phyloP scores from a whole-genome alignment of 2,888 invertebrate genomes.

The Cylindroiulus punctatus region DNA sequence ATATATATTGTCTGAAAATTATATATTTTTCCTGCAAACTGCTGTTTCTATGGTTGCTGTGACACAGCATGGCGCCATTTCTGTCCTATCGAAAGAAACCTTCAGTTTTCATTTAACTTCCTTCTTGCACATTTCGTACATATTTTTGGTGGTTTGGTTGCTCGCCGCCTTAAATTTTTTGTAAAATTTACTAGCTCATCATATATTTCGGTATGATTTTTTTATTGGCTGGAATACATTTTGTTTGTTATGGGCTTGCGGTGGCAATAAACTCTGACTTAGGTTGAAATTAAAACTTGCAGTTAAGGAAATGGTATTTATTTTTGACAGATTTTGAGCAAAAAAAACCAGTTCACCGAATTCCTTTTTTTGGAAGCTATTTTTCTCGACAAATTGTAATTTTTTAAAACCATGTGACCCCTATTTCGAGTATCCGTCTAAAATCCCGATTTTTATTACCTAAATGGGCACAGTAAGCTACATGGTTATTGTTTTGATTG shows the following conservation, averaged over 20 bases:
- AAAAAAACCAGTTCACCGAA: conserved; percentile 7
- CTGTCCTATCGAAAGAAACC: conserved; percentile 7
- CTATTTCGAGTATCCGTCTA: too few relatives aligned
- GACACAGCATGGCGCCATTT: conserved; percentile 12
- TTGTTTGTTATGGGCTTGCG: not conserved
- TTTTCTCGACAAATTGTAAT: not conserved
- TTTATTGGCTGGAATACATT: not conserved
- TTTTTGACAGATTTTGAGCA: not conserved
- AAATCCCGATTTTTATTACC: too few relatives aligned
- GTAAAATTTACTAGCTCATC: not conserved
- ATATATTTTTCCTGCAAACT: not conserved
- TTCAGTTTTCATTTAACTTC: conserved; percentile 20
- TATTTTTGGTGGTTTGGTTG: not conserved
- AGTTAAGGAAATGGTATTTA: not conserved
- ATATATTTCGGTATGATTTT: not conserved
- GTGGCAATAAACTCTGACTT: conserved; percentile 14
- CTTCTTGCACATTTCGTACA: not conserved
- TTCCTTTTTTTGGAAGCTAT: not conserved
- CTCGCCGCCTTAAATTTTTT: conserved; percentile 12
- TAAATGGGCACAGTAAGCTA: too few relatives aligned
- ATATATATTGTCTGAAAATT: conserved; percentile 5
- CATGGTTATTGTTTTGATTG: not conserved
- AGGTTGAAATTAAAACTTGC: not conserved
- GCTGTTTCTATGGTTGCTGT: conserved; percentile 1
- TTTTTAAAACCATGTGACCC: too few relatives aligned